These are phyloP conservation scores for Triplophysa rosa DNA, from an alignment of 2,113 vertebrate genomes.

Conservation along the genomic window DNA sequence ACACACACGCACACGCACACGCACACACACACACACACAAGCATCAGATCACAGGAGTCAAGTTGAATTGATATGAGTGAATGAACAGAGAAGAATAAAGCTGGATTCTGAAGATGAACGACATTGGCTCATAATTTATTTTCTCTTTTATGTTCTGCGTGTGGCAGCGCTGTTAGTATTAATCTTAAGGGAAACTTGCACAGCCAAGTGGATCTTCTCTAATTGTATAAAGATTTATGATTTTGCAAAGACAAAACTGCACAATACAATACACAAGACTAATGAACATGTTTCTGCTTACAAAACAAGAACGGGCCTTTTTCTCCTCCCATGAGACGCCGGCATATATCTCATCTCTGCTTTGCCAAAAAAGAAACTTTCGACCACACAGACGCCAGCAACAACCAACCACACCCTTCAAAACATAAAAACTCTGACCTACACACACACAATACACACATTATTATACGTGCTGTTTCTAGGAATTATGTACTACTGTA, in stretches of 20 bases:
- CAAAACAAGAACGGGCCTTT: slow-evolving; percentile 33
- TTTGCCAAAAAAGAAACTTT: slow-evolving; percentile 28
- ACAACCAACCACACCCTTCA: not conserved
- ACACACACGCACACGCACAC: not conserved
- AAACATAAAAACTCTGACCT: not conserved
- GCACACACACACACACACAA: not conserved
- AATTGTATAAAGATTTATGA: slow-evolving; percentile 46
- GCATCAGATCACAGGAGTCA: not conserved
- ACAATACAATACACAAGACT: slow-evolving; percentile 40
- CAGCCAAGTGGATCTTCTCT: slow-evolving; percentile 33
- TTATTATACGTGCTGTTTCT: not conserved
- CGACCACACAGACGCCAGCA: not conserved
- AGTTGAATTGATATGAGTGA: not conserved
- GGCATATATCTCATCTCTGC: slow-evolving; percentile 23
- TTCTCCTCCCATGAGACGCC: slow-evolving; percentile 14
- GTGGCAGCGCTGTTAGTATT: slow-evolving; percentile 21
- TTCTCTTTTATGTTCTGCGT: slow-evolving; percentile 30
- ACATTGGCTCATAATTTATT: slow-evolving; percentile 11
- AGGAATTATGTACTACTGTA: too few species aligned
- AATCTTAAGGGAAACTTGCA: slow-evolving; percentile 40
- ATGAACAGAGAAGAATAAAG: not conserved
- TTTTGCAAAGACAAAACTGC: slow-evolving; percentile 24
- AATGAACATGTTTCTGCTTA: slow-evolving; percentile 43
- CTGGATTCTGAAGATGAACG: slow-evolving; percentile 21
- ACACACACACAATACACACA: too few species aligned